Base-by-base conservation (phyloP, 2,888 invertebrate genomes). In the Drosophila paranaensis region DNA sequence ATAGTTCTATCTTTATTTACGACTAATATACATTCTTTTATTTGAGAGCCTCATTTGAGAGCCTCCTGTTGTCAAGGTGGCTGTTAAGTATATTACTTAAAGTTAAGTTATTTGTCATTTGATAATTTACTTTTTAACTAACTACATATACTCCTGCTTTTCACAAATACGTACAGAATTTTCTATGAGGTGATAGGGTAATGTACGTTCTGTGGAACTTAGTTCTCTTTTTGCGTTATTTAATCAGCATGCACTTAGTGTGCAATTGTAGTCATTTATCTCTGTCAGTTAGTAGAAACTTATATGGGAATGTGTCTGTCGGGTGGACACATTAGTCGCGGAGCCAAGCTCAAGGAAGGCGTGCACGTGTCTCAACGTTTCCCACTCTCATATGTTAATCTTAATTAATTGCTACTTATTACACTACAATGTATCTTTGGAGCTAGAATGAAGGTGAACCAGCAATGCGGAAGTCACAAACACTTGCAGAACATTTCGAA, bases 351-450 rank as follows among this genome's bases (percentile, higher is more conserved):
- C 37, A 40, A 50, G 60, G 20, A 20, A 11, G 13, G 27, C 27
- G 62, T 27, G 62, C 56, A 62, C 33, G 43, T 61, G 60, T 66
- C 55, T 66, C 55, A 58, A 14, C 16, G 43, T 43, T 54, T 43
- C 60, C 42, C 68, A 43, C 66, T 50, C 33, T 91, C 91, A 91
- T 89, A 89, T 89, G 90, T 90, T 92, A 91, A 92, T 90, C 91
- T 89, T 90, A 92, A 92, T 92, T 91, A 92, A 91, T 91, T 90
- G 89, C 88, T 76, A 89, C 90, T 91, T 92, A 92, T 92, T 92
- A 90, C 92, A 13, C 63, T 69, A 37, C 57, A 45, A 42, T 14
- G 42, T 13, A 35, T 27, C 8, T 11, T 20, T 25, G 11, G 14
- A 39, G 0, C 46, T 6, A 16, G 3, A 13, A 6, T 35, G 50